Evolutionary conservation across 2,888 invertebrate genomes (phyloP).

Genomic region (Nomada flava): DNA sequence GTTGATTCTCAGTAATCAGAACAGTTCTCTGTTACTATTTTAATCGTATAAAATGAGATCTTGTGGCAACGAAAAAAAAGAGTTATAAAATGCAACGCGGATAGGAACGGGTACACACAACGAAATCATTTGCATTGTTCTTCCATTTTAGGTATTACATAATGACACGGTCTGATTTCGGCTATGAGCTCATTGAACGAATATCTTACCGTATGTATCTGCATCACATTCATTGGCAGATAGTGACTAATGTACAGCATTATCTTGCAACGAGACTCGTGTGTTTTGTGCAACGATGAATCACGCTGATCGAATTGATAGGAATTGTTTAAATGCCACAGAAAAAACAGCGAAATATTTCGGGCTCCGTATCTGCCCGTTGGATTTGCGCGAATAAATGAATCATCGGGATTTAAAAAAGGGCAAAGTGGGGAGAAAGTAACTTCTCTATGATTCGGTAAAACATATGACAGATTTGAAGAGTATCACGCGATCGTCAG

Average conservation of each 20-base stretch:
- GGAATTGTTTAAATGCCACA: neutral
- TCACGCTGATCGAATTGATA: neutral
- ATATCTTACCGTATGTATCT: neutral
- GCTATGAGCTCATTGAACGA: slow-evolving; percentile 37
- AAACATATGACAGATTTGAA: no score
- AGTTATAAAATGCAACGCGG: neutral
- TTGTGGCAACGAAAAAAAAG: no score
- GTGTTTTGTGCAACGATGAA: neutral
- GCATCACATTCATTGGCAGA: slow-evolving; percentile 17
- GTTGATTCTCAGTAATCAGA: no score
- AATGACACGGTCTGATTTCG: slow-evolving; percentile 30
- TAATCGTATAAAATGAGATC: no score
- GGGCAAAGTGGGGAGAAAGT: neutral
- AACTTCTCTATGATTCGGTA: no score
- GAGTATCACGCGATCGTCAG: neutral
- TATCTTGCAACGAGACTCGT: neutral
- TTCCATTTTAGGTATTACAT: slow-evolving; percentile 45
- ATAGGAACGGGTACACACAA: neutral
- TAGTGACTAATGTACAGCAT: slow-evolving; percentile 28
- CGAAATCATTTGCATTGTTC: slow-evolving; percentile 4
- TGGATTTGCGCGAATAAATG: neutral
- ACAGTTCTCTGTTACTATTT: no score
- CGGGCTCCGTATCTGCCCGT: neutral
- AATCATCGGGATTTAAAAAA: neutral
- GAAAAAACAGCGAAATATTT: neutral